These are phyloP conservation scores for Dynastes grantii DNA, from an alignment of 2,888 invertebrate species.

Conservation along the genomic window DNA sequence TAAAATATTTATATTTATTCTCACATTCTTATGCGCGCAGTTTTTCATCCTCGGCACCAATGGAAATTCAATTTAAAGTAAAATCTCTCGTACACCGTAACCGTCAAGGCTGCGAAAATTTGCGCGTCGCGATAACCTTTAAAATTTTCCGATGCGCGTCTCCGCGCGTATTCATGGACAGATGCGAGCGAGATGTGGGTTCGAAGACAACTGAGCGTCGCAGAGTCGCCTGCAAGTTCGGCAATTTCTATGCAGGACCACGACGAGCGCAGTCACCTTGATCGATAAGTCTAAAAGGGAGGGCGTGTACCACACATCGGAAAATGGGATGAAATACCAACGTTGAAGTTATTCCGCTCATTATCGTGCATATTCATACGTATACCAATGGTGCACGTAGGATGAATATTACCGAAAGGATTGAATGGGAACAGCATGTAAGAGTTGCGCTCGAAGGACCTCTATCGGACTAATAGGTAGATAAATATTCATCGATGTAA, in stretches of 20 bases:
- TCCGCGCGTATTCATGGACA: not conserved
- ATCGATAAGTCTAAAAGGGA: conserved; percentile 55
- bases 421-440: not conserved
- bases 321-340: conserved; percentile 27
- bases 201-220: conserved; percentile 51
- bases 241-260: conserved; percentile 54
- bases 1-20: conserved; percentile 19
- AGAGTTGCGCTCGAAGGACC: no score
- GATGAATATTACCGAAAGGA: not conserved
- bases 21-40: conserved; percentile 21
- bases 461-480: no score
- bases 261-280: conserved; percentile 49
- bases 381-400: not conserved
- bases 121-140: conserved; percentile 30
- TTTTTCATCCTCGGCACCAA: conserved; percentile 20
- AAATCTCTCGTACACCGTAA: not conserved
- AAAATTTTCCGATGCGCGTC: conserved; percentile 31
- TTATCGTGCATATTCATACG: conserved; percentile 2
- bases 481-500: no score
- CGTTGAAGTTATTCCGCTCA: conserved; percentile 15
- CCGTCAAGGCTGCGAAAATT: conserved; percentile 4
- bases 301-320: conserved; percentile 54
- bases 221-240: conserved; percentile 54
- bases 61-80: conserved; percentile 3
- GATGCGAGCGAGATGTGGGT: conserved; percentile 52